Percentiles rank a stretch among this genome's conserved stretches.
Evolutionary conservation across 2,888 invertebrate genomes (phyloP).

Genomic region (Mylabris sibirica): DNA sequence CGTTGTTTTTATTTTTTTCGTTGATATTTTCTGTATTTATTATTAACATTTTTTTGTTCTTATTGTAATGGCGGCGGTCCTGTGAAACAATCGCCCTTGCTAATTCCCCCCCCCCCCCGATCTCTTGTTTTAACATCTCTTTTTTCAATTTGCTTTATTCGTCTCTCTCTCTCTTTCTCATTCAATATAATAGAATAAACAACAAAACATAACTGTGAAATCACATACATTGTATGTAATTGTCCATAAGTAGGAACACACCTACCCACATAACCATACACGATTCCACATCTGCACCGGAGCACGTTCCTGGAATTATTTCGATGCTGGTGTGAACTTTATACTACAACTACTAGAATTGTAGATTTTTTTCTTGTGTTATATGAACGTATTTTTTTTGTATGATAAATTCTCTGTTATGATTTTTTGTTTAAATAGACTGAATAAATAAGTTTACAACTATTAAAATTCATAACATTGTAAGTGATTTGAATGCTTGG

Average conservation of each 20-base stretch:
- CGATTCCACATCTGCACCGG: slow-evolving; percentile 20
- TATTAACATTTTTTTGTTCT: not conserved
- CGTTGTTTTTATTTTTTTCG: not conserved
- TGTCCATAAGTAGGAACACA: slow-evolving; percentile 41
- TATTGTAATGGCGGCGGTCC: slow-evolving; percentile 10
- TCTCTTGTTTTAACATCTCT: not conserved
- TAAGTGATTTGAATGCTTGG: slow-evolving; percentile 13
- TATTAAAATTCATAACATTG: slow-evolving; percentile 14
- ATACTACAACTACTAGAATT: not conserved
- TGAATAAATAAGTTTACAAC: not conserved
- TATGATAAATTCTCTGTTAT: not conserved
- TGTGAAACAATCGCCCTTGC: slow-evolving; percentile 4
- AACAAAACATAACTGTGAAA: slow-evolving; percentile 46
- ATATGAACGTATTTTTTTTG: not conserved
- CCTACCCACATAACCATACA: slow-evolving; percentile 34
- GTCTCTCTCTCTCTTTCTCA: not conserved
- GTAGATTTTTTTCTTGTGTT: not conserved
- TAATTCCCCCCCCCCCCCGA: not conserved
- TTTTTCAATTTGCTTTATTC: not conserved
- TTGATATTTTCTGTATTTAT: slow-evolving; percentile 1
- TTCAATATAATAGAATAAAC: not conserved
- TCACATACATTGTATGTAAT: slow-evolving; percentile 53
- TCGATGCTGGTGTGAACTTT: slow-evolving; percentile 6
- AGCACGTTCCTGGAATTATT: slow-evolving; percentile 47
- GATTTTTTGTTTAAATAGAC: slow-evolving; percentile 6